Conservation (phyloP, 2,797 vertebrate genomes). For the Avahi laniger region DNA sequence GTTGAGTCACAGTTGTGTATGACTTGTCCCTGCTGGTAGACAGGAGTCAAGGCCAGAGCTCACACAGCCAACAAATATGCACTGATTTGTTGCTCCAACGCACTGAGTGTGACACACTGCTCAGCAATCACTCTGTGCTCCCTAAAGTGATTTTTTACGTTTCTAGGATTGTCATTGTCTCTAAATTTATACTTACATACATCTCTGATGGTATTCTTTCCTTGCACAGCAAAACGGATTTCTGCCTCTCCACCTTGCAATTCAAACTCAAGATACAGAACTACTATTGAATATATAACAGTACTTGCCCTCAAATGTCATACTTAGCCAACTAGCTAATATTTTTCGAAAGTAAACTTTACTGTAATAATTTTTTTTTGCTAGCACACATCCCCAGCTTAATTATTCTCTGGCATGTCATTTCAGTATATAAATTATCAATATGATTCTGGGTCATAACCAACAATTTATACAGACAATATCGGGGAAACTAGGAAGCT, state of each 20-base stretch:
- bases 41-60: slow-evolving; percentile 27
- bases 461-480: slow-evolving; percentile 47
- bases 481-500: slow-evolving; percentile 31
- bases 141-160: not conserved
- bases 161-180: not conserved
- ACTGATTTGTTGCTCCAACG: not conserved
- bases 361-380: not conserved
- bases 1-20: not conserved
- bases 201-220: slow-evolving; percentile 9
- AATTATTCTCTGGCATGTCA: slow-evolving; percentile 42
- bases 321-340: slow-evolving; percentile 31
- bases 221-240: not conserved
- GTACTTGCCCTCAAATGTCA: slow-evolving; percentile 13
- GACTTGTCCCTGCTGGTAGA: not conserved
- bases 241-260: not conserved
- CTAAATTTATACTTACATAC: not conserved
- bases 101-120: not conserved
- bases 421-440: slow-evolving; percentile 51
- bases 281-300: not conserved
- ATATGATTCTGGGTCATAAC: slow-evolving; percentile 29
- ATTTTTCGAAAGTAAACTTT: slow-evolving; percentile 56
- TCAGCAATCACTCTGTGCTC: not conserved
- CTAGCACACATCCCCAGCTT: not conserved
- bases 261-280: slow-evolving; percentile 26
- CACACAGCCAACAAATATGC: slow-evolving; percentile 15